Evolutionary conservation across 64 coral and sea anemone genomes (phyloP).

Genomic region (Pocillopora verrucosa): DNA sequence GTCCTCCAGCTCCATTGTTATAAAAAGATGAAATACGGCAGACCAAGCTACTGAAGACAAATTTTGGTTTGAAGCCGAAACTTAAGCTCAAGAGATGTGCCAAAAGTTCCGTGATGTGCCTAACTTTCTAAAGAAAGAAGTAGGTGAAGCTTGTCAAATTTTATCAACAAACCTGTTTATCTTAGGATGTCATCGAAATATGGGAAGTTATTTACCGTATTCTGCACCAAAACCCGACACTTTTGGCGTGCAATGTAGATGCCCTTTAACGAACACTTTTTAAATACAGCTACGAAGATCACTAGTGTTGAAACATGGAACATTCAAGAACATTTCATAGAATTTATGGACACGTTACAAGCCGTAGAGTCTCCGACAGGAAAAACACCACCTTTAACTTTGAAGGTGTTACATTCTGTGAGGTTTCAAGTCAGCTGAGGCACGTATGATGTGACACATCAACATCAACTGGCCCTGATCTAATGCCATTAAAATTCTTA

Average conservation of each 20-base stretch:
- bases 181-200: conserved; percentile 18
- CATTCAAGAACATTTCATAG: background rate
- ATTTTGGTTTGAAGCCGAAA: no score
- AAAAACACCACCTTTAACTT: no score
- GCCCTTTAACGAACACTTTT: conserved; percentile 13
- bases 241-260: conserved; percentile 17
- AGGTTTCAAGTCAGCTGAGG: conserved; percentile 20
- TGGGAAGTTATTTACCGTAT: conserved; percentile 22
- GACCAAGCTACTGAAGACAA: no score
- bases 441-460: conserved; percentile 31
- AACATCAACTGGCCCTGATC: no score
- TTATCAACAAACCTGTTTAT: no score
- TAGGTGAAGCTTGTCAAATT: background rate
- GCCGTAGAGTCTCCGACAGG: background rate
- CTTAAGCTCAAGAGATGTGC: no score
- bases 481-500: background rate
- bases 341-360: conserved; percentile 13
- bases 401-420: background rate
- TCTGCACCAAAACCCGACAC: conserved; percentile 18
- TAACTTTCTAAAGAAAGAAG: no score
- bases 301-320: conserved; percentile 17
- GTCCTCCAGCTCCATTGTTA: no score
- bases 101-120: no score
- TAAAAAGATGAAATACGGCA: no score
- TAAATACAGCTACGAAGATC: conserved; percentile 10